Conservation (phyloP, 2,888 invertebrate species). For the Tenthredo livida region DNA sequence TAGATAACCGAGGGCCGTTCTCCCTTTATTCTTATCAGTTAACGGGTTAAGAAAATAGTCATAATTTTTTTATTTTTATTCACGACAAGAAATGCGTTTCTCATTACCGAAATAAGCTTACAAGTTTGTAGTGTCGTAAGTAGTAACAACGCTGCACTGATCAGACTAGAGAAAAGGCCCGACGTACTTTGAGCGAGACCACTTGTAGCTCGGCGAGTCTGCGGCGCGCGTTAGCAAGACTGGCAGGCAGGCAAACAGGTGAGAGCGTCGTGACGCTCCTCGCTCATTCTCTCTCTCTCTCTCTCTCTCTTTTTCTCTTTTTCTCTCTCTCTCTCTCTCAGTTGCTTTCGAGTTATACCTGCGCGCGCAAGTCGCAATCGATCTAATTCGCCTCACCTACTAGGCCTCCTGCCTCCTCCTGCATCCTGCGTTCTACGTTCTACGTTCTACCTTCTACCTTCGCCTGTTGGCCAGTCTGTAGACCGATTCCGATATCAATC, state of each 20-base stretch:
- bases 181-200: slow-evolving; percentile 56
- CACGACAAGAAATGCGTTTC: not conserved
- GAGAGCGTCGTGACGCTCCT: slow-evolving; percentile 62
- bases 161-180: slow-evolving; percentile 10
- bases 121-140: not conserved
- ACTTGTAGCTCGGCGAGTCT: slow-evolving; percentile 71
- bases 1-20: not conserved
- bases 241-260: slow-evolving; percentile 72
- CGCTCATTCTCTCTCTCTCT: slow-evolving; percentile 7
- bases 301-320: too few species aligned
- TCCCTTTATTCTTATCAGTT: not conserved
- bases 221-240: slow-evolving; percentile 73
- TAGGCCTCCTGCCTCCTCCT: not conserved
- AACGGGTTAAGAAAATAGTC: not conserved
- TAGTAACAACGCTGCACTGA: slow-evolving; percentile 37
- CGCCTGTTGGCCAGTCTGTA: slow-evolving; percentile 9
- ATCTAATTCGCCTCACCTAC: slow-evolving; percentile 50
- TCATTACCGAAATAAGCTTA: not conserved
- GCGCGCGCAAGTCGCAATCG: slow-evolving; percentile 46
- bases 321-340: slow-evolving; percentile 33
- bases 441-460: not conserved
- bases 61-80: not conserved
- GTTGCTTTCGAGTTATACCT: slow-evolving; percentile 17
- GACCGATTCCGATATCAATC: not conserved
- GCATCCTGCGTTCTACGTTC: not conserved